A percentile compares a stretch with the other conserved stretches of the same genome.
Conservation (phyloP, 2,888 invertebrate species). For the Cerastoderma edule region DNA sequence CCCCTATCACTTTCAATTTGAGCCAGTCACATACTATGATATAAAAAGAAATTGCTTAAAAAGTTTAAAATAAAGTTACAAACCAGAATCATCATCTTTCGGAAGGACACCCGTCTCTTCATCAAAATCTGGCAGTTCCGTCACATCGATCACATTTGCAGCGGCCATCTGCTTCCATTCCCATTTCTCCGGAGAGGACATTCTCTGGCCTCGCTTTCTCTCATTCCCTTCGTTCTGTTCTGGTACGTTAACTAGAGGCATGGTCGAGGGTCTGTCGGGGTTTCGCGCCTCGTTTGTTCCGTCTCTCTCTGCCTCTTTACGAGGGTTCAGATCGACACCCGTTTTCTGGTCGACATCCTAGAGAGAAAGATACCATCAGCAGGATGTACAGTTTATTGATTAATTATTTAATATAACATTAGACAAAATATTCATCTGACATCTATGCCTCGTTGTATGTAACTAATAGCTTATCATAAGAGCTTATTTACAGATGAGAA, state of each 20-base stretch:
- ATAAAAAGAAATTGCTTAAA: too few species aligned
- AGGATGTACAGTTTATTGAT: too few species aligned
- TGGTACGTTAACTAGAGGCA: conserved; percentile 85
- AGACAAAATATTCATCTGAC: too few species aligned
- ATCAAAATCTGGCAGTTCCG: conserved; percentile 98
- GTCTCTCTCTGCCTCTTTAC: conserved; percentile 79
- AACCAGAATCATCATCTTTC: conserved; percentile 86
- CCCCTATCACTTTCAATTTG: too few species aligned
- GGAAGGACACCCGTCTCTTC: conserved; percentile 96
- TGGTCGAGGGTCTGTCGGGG: conserved; percentile 93
- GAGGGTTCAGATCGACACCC: conserved; percentile 97
- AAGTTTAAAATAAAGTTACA: too few species aligned
- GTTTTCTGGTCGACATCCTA: conserved; percentile 96
- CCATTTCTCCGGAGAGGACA: conserved; percentile 98
- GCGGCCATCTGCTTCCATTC: conserved; percentile 99
- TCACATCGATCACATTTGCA: conserved; percentile 95
- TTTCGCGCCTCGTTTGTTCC: conserved; percentile 87
- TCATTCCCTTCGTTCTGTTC: conserved; percentile 72
- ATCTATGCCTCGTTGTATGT: too few species aligned
- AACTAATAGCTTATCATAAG: too few species aligned
- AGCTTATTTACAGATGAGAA: too few species aligned
- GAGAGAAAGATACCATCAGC: too few species aligned
- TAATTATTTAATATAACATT: too few species aligned
- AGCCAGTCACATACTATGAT: too few species aligned
- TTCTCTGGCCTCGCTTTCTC: conserved; percentile 84